Conservation (phyloP, 2,113 vertebrate species). For the Phrynocephalus versicolor region DNA sequence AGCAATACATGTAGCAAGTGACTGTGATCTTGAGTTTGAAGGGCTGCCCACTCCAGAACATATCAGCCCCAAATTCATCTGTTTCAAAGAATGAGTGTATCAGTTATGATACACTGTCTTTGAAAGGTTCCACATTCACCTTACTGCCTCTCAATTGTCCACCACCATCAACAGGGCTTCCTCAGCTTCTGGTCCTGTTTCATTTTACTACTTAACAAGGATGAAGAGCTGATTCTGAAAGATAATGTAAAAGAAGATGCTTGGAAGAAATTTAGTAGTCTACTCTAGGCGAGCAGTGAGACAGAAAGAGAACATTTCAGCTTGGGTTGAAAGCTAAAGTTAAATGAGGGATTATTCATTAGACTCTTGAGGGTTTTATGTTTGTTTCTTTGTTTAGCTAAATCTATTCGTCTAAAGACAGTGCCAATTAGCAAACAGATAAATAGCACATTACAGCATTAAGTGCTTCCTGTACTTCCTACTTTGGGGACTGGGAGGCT, state of each 20-base stretch:
- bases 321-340: conserved; percentile 4
- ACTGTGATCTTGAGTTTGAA: not conserved
- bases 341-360: conserved; percentile 27
- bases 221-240: not conserved
- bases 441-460: conserved; percentile 43
- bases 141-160: not conserved
- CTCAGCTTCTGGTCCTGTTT: not conserved
- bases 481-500: conserved; percentile 8
- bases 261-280: conserved; percentile 17
- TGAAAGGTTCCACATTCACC: not conserved
- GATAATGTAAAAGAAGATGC: not conserved
- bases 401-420: conserved; percentile 39
- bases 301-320: conserved; percentile 2
- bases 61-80: not conserved
- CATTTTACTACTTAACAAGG: not conserved
- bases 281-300: not conserved
- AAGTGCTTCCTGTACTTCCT: conserved; percentile 40
- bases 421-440: conserved; percentile 45
- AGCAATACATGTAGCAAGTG: not conserved
- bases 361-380: conserved; percentile 1
- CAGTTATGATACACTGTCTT: not conserved
- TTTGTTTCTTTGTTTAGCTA: conserved; percentile 19
- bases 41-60: not conserved
- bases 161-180: not conserved
- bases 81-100: not conserved